Conservation (phyloP, 2,888 invertebrate genomes). For the Agrenia bidenticulata region DNA sequence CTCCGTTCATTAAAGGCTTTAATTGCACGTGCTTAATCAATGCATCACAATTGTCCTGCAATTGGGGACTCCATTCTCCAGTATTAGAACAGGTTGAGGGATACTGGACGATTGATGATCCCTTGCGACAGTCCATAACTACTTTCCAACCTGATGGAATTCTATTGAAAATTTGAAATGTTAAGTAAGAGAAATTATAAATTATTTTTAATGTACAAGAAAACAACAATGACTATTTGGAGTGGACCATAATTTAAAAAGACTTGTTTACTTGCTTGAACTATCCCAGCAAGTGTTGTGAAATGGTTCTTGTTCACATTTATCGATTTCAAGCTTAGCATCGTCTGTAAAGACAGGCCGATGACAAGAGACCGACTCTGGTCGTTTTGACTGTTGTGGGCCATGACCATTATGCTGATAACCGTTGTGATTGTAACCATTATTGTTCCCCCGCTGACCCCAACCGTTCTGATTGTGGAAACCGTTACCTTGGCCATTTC, state of each 20-base stretch:
- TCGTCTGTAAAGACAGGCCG: slow-evolving; percentile 7
- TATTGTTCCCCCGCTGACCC: not conserved
- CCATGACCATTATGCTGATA: too few relatives aligned
- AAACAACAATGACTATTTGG: not conserved
- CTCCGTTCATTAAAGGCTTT: not conserved
- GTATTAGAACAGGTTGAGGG: slow-evolving; percentile 11
- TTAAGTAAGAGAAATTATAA: too few relatives aligned
- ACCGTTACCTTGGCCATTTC: slow-evolving; percentile 7
- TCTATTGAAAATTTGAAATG: slow-evolving; percentile 3
- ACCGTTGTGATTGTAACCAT: not conserved
- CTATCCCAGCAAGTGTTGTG: not conserved
- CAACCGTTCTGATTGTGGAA: not conserved
- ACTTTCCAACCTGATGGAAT: slow-evolving; percentile 16
- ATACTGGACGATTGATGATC: not conserved
- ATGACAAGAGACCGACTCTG: not conserved
- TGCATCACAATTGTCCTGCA: not conserved
- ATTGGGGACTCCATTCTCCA: slow-evolving; percentile 11
- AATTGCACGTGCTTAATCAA: not conserved
- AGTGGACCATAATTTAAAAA: not conserved
- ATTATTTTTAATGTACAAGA: not conserved
- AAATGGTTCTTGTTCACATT: not conserved
- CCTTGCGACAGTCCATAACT: slow-evolving; percentile 4
- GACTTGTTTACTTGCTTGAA: not conserved
- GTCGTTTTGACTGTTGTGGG: not conserved
- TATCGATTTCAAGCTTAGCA: not conserved